Evolutionary conservation across 2,113 vertebrate genomes (phyloP), one percentile per base, ranked within the genome.

Genomic region (Hippocampus barbouri): DNA sequence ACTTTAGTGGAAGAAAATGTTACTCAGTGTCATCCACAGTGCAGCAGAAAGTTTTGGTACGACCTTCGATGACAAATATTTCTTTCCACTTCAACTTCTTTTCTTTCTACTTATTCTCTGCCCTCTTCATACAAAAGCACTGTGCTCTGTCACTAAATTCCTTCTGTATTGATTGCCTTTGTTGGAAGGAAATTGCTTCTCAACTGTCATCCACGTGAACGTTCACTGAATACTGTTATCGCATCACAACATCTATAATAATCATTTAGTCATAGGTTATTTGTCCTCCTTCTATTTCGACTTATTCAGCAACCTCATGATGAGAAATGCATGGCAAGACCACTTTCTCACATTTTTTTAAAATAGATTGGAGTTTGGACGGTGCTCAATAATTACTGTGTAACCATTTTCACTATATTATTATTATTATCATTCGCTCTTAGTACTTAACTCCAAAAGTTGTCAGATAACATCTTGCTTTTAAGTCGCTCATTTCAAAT

Each of bases 321-420:
- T 76, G 78, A 34, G 70, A 7, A 20, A 21, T 20, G 18, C 4
- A n/a, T 1, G 51, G 9, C 51, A 20, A 6, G 4, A 6, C 20
- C 18, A 20, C 49, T 20, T 53, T 53, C 18, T 53, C 8, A 53
- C 6, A 21, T 20, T 53, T 53, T 20, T 6, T 21, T 53, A 8
- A 53, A 64, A 75, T 69, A 6, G 41, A 79, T 73, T 64, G 70
- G 81, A 79, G 84, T 81, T 27, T 61, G 72, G 66, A 69, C 53
- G 27, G 30, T 72, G 43, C 43, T 45, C 14, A 45, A 45, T 41
- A 74, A 64, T 18, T 15, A 27, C 51, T 68, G 12, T 38, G 34
- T 6, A 38, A 38, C 34, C 34, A 38, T 54, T 72, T 70, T 81
- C 60, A 74, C 74, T 38, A 57, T 38, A 69, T 59, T 85, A 62